Evolutionary conservation across 2,888 invertebrate genomes (phyloP).

Genomic region (Zelleria hepariella): DNA sequence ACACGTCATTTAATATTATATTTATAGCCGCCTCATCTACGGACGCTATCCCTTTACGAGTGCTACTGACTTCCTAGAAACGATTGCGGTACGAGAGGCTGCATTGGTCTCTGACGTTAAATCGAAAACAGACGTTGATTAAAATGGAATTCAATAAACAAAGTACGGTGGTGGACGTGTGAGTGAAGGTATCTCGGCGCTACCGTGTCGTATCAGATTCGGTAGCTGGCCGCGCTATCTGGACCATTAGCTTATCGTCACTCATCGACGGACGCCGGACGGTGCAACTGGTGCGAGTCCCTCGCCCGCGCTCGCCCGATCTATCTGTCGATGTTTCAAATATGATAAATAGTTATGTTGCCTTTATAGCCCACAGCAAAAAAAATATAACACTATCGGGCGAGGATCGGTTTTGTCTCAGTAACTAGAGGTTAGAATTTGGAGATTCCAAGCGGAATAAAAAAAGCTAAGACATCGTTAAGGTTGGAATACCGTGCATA

Average conservation of each 20-base stretch:
- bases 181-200: constrained; percentile 39
- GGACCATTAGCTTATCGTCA: constrained; percentile 13
- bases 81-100: background rate
- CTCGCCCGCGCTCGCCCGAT: constrained; percentile 35
- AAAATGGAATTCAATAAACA: constrained; percentile 55
- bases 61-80: background rate
- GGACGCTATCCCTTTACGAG: background rate
- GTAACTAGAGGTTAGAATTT: constrained; percentile 53
- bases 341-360: constrained; percentile 49
- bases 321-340: constrained; percentile 54
- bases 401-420: constrained; percentile 41
- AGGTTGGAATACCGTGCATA: constrained; percentile 40
- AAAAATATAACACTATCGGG: constrained; percentile 24
- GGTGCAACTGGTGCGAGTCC: constrained; percentile 1
- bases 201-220: constrained; percentile 47
- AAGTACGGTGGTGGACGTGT: constrained; percentile 31
- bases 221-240: constrained; percentile 11
- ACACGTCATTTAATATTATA: background rate
- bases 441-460: constrained; percentile 30
- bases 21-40: background rate
- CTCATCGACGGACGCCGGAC: constrained; percentile 9
- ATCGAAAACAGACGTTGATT: constrained; percentile 27
- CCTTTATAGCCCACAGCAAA: constrained; percentile 47
- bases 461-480: constrained; percentile 31
- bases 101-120: background rate